Percentiles rank a stretch among this genome's conserved stretches.
Evolutionary conservation across 2,113 vertebrate genomes (phyloP).

Genomic region (Lophotis ruficrista): DNA sequence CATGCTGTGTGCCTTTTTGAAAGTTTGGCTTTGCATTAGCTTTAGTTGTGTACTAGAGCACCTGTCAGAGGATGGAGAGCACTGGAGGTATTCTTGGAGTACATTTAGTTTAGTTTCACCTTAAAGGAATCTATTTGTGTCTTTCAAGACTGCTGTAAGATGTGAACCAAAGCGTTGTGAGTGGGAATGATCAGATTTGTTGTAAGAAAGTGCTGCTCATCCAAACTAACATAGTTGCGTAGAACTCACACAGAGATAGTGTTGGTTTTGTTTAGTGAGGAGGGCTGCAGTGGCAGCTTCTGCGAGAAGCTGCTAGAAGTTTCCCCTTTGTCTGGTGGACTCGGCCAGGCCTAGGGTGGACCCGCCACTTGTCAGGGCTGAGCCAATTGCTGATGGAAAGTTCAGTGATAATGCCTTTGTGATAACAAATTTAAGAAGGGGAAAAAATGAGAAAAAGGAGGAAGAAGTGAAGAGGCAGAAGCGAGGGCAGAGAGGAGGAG

Average conservation of each 20-base stretch:
- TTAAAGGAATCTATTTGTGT: background rate
- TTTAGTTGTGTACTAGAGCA: background rate
- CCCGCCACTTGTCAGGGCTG: no score
- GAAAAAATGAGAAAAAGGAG: no score
- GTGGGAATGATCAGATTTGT: background rate
- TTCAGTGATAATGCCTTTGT: no score
- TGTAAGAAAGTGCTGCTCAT: background rate
- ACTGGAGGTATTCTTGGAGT: background rate
- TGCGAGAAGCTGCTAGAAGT: no score
- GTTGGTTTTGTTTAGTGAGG: no score
- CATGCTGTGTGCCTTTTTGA: background rate
- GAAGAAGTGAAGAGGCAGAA: no score
- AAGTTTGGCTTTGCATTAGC: background rate
- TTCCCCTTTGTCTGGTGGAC: no score
- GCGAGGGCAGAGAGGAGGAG: no score
- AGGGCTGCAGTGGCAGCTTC: no score
- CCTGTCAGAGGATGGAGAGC: background rate
- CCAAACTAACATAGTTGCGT: accelerated
- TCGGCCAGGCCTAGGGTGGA: no score
- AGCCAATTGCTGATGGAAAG: no score
- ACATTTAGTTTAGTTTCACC: background rate
- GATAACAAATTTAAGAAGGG: no score
- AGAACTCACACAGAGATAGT: background rate
- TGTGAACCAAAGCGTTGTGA: background rate
- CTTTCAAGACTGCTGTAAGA: background rate